Conservation (phyloP, 2,797 vertebrate genomes). For the Anguilla megastoma region DNA sequence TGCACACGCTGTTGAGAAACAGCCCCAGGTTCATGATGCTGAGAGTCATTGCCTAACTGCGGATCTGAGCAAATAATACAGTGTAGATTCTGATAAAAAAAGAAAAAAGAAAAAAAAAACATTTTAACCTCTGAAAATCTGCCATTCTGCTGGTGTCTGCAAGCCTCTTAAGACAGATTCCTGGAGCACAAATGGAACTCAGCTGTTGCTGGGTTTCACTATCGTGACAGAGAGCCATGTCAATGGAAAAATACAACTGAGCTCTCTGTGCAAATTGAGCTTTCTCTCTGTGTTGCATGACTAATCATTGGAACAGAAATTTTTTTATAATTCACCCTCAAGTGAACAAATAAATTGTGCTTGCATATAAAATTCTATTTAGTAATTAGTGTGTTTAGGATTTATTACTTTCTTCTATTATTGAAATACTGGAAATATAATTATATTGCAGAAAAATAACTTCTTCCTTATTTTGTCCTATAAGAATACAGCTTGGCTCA, state of each 20-base stretch:
- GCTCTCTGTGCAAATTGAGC: background rate
- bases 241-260: background rate
- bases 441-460: background rate
- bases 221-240: conserved; percentile 19
- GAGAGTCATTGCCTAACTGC: conserved; percentile 60
- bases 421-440: background rate
- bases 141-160: background rate
- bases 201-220: conserved; percentile 25
- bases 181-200: background rate
- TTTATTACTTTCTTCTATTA: background rate
- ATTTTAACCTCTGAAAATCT: conserved; percentile 40
- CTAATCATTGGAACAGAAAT: background rate
- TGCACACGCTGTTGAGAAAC: conserved; percentile 65
- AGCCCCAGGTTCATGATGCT: conserved; percentile 61
- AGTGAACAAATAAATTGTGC: background rate
- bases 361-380: background rate
- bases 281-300: background rate
- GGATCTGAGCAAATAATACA: conserved; percentile 70
- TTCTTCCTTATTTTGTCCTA: background rate
- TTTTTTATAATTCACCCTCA: background rate
- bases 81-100: conserved; percentile 62
- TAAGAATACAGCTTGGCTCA: background rate
- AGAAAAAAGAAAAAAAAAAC: background rate
- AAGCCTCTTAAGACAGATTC: conserved; percentile 21
- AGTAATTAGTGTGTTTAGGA: background rate